Percentiles rank a stretch among this genome's conserved stretches.
phyloP scores from a whole-genome alignment of 2,113 vertebrate genomes.

The Hippocampus zosterae region DNA sequence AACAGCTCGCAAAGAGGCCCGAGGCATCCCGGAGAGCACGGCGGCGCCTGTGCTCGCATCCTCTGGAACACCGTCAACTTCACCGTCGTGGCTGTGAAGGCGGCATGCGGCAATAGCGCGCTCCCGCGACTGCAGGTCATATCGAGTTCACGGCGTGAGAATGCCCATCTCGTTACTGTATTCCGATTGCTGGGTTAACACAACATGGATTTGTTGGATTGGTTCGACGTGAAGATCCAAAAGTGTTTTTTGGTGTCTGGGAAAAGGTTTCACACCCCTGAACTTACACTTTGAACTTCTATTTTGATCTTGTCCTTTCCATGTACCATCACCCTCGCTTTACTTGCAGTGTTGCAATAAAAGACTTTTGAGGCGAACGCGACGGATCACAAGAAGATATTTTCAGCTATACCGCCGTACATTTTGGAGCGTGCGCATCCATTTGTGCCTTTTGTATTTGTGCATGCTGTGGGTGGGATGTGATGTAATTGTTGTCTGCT shows the following conservation, averaged over 20 bases:
- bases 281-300: neutral
- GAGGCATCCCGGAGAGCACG: neutral
- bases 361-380: neutral
- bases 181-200: conserved; percentile 8
- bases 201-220: neutral
- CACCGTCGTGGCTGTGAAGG: neutral
- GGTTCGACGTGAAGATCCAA: neutral
- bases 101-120: conserved; percentile 16
- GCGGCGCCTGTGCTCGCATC: neutral
- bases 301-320: neutral
- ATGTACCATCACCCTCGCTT: neutral
- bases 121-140: conserved; percentile 17
- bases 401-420: conserved; percentile 4
- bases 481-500: conserved; percentile 47
- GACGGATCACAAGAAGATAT: neutral
- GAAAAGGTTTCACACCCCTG: neutral
- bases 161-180: conserved; percentile 16
- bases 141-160: conserved; percentile 25
- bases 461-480: conserved; percentile 32
- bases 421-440: conserved; percentile 10
- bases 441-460: conserved; percentile 5
- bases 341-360: neutral
- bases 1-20: neutral
- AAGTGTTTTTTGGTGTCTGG: too few species aligned
- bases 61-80: neutral